Conservation (phyloP, 2,113 vertebrate genomes). For the Asarcornis scutulata region DNA sequence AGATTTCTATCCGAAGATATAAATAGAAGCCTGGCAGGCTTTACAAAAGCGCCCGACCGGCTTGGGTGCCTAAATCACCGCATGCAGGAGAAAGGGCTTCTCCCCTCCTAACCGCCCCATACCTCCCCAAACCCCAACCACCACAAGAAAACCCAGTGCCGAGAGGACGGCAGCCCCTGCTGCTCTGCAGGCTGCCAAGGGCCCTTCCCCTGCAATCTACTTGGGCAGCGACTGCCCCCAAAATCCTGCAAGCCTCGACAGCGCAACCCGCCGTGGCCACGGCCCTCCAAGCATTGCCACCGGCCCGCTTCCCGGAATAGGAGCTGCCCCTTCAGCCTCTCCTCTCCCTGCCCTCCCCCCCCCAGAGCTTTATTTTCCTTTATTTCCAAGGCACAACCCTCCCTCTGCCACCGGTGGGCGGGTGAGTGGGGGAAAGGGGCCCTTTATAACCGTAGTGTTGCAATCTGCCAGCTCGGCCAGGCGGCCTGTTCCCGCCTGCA, state of each 20-base stretch:
- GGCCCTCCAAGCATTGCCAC: not conserved
- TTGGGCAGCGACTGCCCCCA: not conserved
- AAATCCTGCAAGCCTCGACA: conserved; percentile 2
- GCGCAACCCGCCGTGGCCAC: not conserved
- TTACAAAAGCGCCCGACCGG: conserved; percentile 26
- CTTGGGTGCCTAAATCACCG: conserved; percentile 25
- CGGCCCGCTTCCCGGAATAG: conserved; percentile 36
- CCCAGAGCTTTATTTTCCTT: conserved; percentile 47
- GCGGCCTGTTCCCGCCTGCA: conserved; percentile 82
- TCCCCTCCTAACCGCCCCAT: conserved; percentile 21
- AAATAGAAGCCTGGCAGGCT: conserved; percentile 55
- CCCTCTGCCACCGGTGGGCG: conserved; percentile 55
- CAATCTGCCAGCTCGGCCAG: conserved; percentile 78
- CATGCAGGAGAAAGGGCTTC: conserved; percentile 8
- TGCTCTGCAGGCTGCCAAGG: not conserved
- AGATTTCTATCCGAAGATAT: conserved; percentile 40
- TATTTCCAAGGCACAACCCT: conserved; percentile 29
- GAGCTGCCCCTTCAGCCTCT: conserved; percentile 37
- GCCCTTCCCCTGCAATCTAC: not conserved
- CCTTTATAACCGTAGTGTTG: conserved; percentile 80
- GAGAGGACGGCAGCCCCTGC: not conserved
- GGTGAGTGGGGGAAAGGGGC: conserved; percentile 70
- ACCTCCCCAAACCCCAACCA: conserved; percentile 39
- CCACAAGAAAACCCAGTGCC: conserved; percentile 24
- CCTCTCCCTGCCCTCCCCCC: conserved; percentile 54